Conservation (phyloP, 2,888 invertebrate genomes). For the Caenorhabditis sp. region DNA sequence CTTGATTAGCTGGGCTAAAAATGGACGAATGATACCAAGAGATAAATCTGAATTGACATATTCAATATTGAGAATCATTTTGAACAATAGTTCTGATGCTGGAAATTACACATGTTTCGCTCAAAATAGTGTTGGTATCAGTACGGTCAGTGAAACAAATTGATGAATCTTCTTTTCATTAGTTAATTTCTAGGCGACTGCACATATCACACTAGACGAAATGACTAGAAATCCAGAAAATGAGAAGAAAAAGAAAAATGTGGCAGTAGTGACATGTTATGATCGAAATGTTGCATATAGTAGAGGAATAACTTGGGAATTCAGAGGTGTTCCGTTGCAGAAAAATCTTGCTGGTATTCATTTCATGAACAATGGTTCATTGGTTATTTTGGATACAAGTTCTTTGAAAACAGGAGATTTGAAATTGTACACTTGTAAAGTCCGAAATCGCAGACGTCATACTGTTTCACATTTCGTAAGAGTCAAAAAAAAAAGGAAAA, state of each 20-base stretch:
- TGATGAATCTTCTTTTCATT: background rate
- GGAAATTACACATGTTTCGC: constrained; percentile 50
- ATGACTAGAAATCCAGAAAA: constrained; percentile 1
- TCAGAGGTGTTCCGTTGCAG: constrained; percentile 59
- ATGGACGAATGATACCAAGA: constrained; percentile 68
- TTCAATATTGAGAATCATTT: constrained; percentile 25
- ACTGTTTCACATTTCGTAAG: constrained; percentile 35
- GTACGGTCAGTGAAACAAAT: constrained; percentile 27
- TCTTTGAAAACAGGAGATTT: constrained; percentile 52
- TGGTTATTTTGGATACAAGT: constrained; percentile 59
- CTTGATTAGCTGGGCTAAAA: constrained; percentile 76
- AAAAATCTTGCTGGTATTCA: constrained; percentile 70
- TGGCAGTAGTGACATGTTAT: constrained; percentile 49
- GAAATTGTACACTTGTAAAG: constrained; percentile 56
- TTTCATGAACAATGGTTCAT: constrained; percentile 72
- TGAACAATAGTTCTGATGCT: constrained; percentile 22
- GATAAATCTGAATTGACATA: constrained; percentile 21
- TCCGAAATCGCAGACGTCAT: constrained; percentile 47
- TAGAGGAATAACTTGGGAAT: constrained; percentile 54
- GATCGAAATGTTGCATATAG: constrained; percentile 57
- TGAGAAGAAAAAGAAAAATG: constrained; percentile 16
- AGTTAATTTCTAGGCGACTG: constrained; percentile 19
- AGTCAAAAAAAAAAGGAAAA: background rate
- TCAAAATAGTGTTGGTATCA: constrained; percentile 51
- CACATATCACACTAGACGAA: constrained; percentile 26